phyloP scores from a whole-genome alignment of 2,888 invertebrate genomes.

The Dasypolia templi region DNA sequence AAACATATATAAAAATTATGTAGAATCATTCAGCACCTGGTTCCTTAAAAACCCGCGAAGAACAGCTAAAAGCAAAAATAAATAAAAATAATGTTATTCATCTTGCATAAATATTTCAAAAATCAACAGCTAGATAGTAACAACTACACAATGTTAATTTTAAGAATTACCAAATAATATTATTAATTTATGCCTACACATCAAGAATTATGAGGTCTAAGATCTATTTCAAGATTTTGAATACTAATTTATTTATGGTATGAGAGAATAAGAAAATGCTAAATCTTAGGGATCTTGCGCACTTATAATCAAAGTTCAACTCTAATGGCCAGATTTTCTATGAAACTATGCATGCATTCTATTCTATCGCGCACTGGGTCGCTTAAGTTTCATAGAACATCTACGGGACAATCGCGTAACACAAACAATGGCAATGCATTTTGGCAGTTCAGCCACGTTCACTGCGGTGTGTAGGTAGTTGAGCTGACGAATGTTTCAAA shows the following conservation, averaged over 20 bases:
- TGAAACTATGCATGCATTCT: not conserved
- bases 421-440: not conserved
- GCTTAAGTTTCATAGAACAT: not conserved
- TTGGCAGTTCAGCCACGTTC: not conserved
- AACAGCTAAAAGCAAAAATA: constrained; percentile 75
- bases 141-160: constrained; percentile 1
- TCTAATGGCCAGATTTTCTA: not conserved
- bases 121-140: constrained; percentile 15
- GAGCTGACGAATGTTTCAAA: not conserved
- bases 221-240: constrained; percentile 13
- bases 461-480: not conserved
- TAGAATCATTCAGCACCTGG: constrained; percentile 55
- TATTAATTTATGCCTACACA: constrained; percentile 20
- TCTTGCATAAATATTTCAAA: constrained; percentile 15
- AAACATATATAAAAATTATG: constrained; percentile 29
- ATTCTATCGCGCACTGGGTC: not conserved
- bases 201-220: constrained; percentile 14
- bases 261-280: constrained; percentile 1
- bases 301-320: not conserved
- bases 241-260: constrained; percentile 1
- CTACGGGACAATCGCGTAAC: not conserved
- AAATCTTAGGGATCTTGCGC: not conserved
- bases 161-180: not conserved
- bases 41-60: constrained; percentile 78
- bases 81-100: constrained; percentile 16